A percentile compares a stretch with the other conserved stretches of the same genome.
Conservation (phyloP, 1,140 invertebrate genomes). For the Thereuonema tuberculata region DNA sequence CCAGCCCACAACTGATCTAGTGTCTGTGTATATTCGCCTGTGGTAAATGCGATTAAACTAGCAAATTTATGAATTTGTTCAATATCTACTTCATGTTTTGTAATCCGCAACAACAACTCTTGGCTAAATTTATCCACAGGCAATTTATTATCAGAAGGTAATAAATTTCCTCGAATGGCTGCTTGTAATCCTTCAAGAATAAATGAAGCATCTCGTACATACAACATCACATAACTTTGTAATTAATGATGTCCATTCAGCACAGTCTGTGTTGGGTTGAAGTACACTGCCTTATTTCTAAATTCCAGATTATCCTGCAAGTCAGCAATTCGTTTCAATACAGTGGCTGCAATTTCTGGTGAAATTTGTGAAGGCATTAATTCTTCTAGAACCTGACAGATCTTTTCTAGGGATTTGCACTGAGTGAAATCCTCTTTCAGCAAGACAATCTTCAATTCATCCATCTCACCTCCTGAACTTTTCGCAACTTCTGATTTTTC, state of each 20-base stretch:
- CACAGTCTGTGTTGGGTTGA: constrained; percentile 19
- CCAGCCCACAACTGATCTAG: constrained; percentile 55
- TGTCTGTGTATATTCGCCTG: constrained; percentile 28
- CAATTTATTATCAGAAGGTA: constrained; percentile 31
- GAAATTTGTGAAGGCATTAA: constrained; percentile 37
- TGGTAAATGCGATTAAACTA: constrained; percentile 30
- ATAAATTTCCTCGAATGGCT: constrained; percentile 31
- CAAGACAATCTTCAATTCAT: constrained; percentile 10
- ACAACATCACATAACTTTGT: constrained; percentile 22
- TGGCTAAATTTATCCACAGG: constrained; percentile 42
- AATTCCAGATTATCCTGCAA: constrained; percentile 35
- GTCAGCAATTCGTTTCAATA: constrained; percentile 37
- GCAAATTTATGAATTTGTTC: constrained; percentile 45
- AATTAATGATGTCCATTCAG: constrained; percentile 23
- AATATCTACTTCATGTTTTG: constrained; percentile 44
- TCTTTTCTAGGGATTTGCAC: constrained; percentile 22
- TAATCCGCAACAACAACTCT: constrained; percentile 43
- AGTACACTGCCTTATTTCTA: constrained; percentile 19
- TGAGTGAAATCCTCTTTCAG: constrained; percentile 29
- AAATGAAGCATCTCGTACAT: constrained; percentile 5
- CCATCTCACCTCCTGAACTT: background rate
- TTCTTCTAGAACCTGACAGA: constrained; percentile 31
- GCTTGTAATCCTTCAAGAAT: constrained; percentile 34
- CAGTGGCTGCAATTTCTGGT: constrained; percentile 35
- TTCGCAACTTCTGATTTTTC: background rate